phyloP scores from a whole-genome alignment of 2,113 vertebrate genomes.

The Perca schrenkii region DNA sequence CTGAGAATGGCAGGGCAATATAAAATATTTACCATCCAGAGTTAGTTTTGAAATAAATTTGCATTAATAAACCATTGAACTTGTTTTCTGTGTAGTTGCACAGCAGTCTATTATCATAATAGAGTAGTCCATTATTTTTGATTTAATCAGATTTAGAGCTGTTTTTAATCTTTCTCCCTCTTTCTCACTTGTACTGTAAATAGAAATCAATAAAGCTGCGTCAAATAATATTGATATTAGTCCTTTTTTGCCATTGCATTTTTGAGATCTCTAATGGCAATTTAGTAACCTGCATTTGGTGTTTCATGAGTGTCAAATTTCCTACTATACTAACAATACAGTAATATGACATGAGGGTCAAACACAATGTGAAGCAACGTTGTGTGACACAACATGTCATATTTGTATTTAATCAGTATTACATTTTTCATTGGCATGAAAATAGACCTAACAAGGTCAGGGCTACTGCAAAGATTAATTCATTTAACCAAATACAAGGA shows the following conservation, averaged over 20 bases:
- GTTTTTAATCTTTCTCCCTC: background rate
- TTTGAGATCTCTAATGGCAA: background rate
- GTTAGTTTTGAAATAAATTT: slow-evolving; percentile 28
- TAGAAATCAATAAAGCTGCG: background rate
- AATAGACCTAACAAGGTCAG: slow-evolving; percentile 58
- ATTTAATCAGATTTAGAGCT: background rate
- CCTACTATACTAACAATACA: background rate
- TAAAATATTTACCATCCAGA: slow-evolving; percentile 52
- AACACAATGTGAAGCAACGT: slow-evolving; percentile 4
- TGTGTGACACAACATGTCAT: slow-evolving; percentile 3
- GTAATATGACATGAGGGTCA: slow-evolving; percentile 11
- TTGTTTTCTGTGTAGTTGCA: slow-evolving; percentile 20
- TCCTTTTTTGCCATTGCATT: background rate
- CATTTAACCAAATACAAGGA: slow-evolving; percentile 47
- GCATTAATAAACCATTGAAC: slow-evolving; percentile 21
- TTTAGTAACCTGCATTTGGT: background rate
- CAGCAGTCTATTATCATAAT: background rate
- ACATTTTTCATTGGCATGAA: slow-evolving; percentile 42
- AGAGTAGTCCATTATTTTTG: background rate
- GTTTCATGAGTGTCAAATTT: background rate
- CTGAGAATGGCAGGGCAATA: slow-evolving; percentile 9
- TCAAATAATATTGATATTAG: background rate
- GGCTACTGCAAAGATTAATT: slow-evolving; percentile 62
- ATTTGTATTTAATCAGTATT: slow-evolving; percentile 36
- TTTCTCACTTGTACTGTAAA: background rate